Evolutionary conservation across 2,888 invertebrate species (phyloP), one percentile per base, ranked within the genome.

Genomic region (Eledona agricola): DNA sequence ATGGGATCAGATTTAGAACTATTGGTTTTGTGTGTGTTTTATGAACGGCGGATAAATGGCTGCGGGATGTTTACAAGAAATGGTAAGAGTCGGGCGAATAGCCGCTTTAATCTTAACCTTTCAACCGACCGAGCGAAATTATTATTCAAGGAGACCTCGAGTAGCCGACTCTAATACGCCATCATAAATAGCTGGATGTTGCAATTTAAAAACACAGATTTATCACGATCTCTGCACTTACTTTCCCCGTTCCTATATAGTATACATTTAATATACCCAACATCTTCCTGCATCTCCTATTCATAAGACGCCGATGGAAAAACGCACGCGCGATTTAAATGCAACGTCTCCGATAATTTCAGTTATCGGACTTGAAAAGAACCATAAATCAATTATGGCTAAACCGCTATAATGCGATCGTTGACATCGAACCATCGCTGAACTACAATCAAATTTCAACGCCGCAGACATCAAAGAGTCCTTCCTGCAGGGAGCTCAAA

Each of bases 1-100:
- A 67, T 66, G 69, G 42, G 67, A 69, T 69, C 67, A 65, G 69
- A 67, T 67, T 69, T 67, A 67, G 61, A 67, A 66, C 64, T 63
- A 67, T 67, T 62, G 63, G 61, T 64, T 66, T 65, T 64, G 55
- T 64, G 51, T 57, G 47, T 54, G 29, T 43, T 61, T 58, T 63
- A 63, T 62, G 57, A 51, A 53, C 46, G 45, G 26, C 43, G 55
- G 57, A 58, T 66, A 65, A 66, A 62, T 62, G 55, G 58, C 58
- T 55, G 57, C 52, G 58, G 57, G 59, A 57, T 55, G 59, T 64
- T 62, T 55, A 59, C 61, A 62, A 53, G 55, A 60, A 58, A 62
- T 60, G 54, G 57, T 58, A 54, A 38, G 37, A 55, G 49, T 59
- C 51, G 31, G n/a, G 32, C 23, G 29, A 16, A 38, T 28, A 12